Percentiles rank a stretch among this genome's conserved stretches.
These are phyloP conservation scores for Microplitis manilae DNA, from an alignment of 2,888 invertebrate genomes.

Conservation along the genomic window DNA sequence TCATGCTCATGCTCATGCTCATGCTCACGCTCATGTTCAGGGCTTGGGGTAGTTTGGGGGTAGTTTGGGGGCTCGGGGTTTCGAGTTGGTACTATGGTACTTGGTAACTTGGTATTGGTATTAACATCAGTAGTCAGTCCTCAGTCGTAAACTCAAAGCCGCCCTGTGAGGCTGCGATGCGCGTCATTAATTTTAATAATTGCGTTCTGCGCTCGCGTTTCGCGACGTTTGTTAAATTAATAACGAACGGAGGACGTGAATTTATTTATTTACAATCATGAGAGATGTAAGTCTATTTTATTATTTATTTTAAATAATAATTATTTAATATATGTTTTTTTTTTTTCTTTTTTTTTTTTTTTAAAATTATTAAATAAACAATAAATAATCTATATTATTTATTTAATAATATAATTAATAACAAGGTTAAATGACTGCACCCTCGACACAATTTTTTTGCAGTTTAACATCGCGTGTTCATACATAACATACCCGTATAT, in stretches of 20 bases:
- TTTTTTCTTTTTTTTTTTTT: not conserved
- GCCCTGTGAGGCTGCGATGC: slow-evolving; percentile 54
- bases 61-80: too few species aligned
- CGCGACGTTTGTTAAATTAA: slow-evolving; percentile 33
- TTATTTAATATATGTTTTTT: not conserved
- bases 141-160: slow-evolving; percentile 53
- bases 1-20: too few species aligned
- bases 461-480: slow-evolving; percentile 41
- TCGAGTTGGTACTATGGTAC: not conserved
- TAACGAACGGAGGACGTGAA: slow-evolving; percentile 33
- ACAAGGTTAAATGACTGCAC: slow-evolving; percentile 29
- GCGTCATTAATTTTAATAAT: slow-evolving; percentile 47
- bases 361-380: slow-evolving; percentile 25
- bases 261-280: slow-evolving; percentile 49
- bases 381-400: slow-evolving; percentile 22
- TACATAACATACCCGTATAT: slow-evolving; percentile 12
- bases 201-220: slow-evolving; percentile 46
- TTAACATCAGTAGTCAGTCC: slow-evolving; percentile 53
- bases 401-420: slow-evolving; percentile 15
- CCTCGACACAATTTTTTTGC: slow-evolving; percentile 44
- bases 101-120: not conserved
- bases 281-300: slow-evolving; percentile 51
- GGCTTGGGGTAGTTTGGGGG: too few species aligned
- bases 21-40: too few species aligned
- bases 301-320: slow-evolving; percentile 18